Conservation (phyloP, 1,140 invertebrate species). For the Ceratina calcarata region DNA sequence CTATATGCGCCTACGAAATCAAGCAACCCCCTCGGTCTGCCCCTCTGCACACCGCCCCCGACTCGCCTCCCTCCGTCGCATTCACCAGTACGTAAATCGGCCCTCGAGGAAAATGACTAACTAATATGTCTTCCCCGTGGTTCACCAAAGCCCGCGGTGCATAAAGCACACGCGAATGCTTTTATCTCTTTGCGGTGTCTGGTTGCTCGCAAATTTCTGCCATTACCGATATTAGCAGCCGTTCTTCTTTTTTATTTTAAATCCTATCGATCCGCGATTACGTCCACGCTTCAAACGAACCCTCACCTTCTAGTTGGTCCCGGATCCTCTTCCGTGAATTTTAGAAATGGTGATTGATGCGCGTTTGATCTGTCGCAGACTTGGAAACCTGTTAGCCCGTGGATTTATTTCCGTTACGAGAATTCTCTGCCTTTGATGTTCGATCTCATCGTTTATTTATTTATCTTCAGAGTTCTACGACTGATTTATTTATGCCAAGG, state of each 20-base stretch:
- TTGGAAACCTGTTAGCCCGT: not conserved
- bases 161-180: conserved; percentile 48
- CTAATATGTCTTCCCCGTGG: conserved; percentile 45
- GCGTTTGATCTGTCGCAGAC: not conserved
- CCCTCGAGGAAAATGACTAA: conserved; percentile 50
- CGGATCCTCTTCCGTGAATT: not conserved
- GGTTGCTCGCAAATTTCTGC: conserved; percentile 30
- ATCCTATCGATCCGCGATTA: conserved; percentile 16
- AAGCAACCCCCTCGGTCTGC: conserved; percentile 24
- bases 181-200: conserved; percentile 36
- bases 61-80: not conserved
- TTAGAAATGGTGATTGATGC: conserved; percentile 19
- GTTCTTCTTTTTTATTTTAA: conserved; percentile 34
- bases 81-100: conserved; percentile 28
- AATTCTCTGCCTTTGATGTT: conserved; percentile 1
- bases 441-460: not conserved
- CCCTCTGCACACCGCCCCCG: not conserved
- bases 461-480: not conserved
- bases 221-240: conserved; percentile 43
- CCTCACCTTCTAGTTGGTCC: not conserved
- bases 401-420: not conserved
- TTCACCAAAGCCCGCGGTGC: conserved; percentile 29
- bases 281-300: not conserved
- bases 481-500: not conserved
- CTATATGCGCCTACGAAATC: conserved; percentile 61